Evolutionary conservation across 2,113 vertebrate species (phyloP).

Genomic region (Riparia riparia): DNA sequence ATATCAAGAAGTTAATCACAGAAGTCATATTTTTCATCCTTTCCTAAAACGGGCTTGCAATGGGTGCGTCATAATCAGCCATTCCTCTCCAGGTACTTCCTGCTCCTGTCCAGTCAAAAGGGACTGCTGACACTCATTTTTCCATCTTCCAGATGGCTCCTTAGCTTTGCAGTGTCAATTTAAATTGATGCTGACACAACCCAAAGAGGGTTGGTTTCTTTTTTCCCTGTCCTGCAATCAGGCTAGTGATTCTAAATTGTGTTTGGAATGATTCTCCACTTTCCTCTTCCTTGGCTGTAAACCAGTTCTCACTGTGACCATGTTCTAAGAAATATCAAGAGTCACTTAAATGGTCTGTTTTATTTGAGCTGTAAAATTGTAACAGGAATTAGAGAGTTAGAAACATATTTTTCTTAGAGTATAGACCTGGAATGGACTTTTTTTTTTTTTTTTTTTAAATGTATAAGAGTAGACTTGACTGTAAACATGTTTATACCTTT

Average conservation of each 20-base stretch:
- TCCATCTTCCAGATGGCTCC: neutral
- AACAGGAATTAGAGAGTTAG: neutral
- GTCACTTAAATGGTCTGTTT: neutral
- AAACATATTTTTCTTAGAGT: neutral
- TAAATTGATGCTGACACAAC: neutral
- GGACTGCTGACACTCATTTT: conserved; percentile 7
- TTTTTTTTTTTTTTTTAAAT: neutral
- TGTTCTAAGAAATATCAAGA: neutral
- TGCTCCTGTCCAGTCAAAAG: neutral
- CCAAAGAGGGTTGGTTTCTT: neutral
- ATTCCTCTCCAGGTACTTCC: neutral
- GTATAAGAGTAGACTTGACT: neutral
- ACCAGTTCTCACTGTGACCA: neutral
- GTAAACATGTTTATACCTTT: neutral
- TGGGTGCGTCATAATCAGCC: neutral
- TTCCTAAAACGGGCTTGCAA: neutral
- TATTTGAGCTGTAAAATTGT: neutral
- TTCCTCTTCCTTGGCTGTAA: neutral
- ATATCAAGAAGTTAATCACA: neutral
- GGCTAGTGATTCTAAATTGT: neutral
- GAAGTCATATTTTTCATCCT: neutral
- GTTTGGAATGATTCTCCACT: neutral
- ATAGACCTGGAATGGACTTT: neutral
- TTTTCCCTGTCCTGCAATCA: neutral
- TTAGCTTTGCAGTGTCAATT: neutral